A percentile compares a stretch with the other conserved stretches of the same genome.
Conservation (phyloP, 2,113 vertebrate species). For the Tachysurus fulvidraco region DNA sequence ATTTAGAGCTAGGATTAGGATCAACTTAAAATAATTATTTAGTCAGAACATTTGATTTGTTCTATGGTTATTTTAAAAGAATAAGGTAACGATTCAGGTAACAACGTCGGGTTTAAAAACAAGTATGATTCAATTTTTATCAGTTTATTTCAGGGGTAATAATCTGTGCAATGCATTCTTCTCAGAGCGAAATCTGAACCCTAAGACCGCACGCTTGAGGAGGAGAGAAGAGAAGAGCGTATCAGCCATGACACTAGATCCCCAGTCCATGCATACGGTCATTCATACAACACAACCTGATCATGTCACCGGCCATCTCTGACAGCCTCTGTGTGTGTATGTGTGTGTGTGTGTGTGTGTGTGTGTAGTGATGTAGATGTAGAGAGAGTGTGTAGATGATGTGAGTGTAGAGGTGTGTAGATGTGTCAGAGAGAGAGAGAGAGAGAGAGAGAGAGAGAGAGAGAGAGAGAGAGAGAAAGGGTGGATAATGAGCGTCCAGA, state of each 20-base stretch:
- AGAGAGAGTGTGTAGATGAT: no score
- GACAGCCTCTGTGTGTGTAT: conserved; percentile 65
- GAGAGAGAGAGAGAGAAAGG: neutral
- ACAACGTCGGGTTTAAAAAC: neutral
- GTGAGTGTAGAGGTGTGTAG: no score
- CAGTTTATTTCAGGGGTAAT: neutral
- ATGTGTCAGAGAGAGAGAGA: no score
- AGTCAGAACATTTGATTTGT: neutral
- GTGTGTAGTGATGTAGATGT: no score
- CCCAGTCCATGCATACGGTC: conserved; percentile 84
- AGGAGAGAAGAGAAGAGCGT: conserved; percentile 96
- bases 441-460: neutral
- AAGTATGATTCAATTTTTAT: no score
- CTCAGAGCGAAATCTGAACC: conserved; percentile 95
- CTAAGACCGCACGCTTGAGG: conserved; percentile 97
- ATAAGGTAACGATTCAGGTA: neutral
- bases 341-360: neutral
- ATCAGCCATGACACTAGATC: conserved; percentile 86
- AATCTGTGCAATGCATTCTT: conserved; percentile 15
- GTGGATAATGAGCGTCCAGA: conserved; percentile 28
- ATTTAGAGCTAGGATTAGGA: neutral
- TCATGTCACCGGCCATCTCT: conserved; percentile 91
- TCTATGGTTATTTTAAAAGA: neutral
- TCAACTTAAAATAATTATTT: neutral
- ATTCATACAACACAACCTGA: conserved; percentile 84